Base-by-base conservation (phyloP, 2,797 vertebrate species). In the Melanotaenia nigrans region DNA sequence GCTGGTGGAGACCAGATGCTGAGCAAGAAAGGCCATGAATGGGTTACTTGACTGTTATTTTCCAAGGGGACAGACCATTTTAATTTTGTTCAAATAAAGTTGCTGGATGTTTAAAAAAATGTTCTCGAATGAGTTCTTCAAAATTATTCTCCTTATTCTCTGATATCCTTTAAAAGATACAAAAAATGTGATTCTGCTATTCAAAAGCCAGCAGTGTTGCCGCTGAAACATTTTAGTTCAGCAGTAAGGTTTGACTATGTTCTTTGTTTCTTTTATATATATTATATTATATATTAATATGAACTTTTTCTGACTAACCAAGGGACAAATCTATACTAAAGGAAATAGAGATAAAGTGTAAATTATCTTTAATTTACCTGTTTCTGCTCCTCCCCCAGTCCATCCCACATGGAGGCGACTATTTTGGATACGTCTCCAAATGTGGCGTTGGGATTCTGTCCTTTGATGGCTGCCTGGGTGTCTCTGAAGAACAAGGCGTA, bases 331-430 rank as follows among this genome's bases (percentile, higher is more conserved):
- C 20, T 49, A 3, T n/a, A 49, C 22, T 10, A 22, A n/a, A 49
- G 9, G 4, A 18, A 18, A 16, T n/a, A 49, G 8, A 20, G 6
- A 56, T 6, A 30, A 2, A 56, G 25, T 30, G 7, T 16, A 30
- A 40, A 11, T 24, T 5, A 16, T 5, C 54, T n/a, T 30, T 0
- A 0, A 47, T 49, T 1, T 91, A 97, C 98, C 94, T 99, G 98
- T 82, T 99, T 99, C 86, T 97, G 96, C 81, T 99, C 97, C 91
- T 99, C 98, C 71, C 97, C 98, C 83, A 99, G 71, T 57, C 97
- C 96, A 76, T 99, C 98, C 98, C 98, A 99, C 98, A 99, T 99
- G 0, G 98, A 99, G 0, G 98, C 98, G 70, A 99, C 98, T 0
- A 99, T 98, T 94, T 99, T 99, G 0, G 98, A 99, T 38, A 99